Conservation (phyloP, 2,888 invertebrate genomes). For the Xestia rhomboidea region DNA sequence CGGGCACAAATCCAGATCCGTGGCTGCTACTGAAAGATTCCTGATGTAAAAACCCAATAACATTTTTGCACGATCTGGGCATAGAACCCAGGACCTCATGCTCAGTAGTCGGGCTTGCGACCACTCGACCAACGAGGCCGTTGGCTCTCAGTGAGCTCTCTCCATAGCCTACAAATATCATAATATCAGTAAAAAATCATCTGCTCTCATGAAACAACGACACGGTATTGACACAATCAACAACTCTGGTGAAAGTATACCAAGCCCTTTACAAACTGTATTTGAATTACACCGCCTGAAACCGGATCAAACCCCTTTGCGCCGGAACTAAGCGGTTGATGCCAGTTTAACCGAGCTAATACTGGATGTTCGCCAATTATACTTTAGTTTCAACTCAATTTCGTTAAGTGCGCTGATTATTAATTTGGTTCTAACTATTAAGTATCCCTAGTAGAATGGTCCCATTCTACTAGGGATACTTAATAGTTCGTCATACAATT, state of each 20-base stretch:
- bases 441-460: no score
- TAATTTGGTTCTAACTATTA: constrained; percentile 9
- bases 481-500: no score
- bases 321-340: constrained; percentile 41
- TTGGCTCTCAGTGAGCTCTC: no score
- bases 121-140: no score
- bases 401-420: constrained; percentile 3
- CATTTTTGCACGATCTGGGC: no score
- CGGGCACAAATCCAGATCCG: no score
- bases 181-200: background rate
- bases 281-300: constrained; percentile 41
- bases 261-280: constrained; percentile 21
- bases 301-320: constrained; percentile 55
- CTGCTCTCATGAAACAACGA: background rate
- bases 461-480: no score
- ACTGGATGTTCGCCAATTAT: constrained; percentile 36
- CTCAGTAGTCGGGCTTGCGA: no score
- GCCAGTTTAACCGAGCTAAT: constrained; percentile 40
- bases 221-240: background rate
- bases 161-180: no score
- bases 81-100: no score
- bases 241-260: background rate
- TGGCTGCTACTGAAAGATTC: no score
- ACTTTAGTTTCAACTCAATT: constrained; percentile 25
- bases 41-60: no score